Conservation (phyloP, 2,113 vertebrate species). For the Azemiops feae region DNA sequence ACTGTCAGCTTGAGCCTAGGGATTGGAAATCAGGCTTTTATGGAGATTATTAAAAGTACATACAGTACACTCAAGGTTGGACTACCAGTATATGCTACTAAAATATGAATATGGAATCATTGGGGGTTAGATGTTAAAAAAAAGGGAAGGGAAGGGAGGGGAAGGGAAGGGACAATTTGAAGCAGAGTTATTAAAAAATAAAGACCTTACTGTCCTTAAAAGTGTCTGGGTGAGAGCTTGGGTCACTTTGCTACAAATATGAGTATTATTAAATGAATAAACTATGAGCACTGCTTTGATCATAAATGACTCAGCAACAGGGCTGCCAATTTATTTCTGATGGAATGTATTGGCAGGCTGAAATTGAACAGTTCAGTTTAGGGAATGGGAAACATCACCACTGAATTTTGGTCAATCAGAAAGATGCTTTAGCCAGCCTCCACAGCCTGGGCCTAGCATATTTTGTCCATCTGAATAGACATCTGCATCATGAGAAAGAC, state of each 20-base stretch:
- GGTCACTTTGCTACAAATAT: not conserved
- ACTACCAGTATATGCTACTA: constrained; percentile 69
- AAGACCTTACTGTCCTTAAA: constrained; percentile 53
- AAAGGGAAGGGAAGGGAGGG: not conserved
- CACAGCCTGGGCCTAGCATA: not conserved
- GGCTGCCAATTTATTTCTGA: not conserved
- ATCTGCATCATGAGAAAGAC: not conserved
- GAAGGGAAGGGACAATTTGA: not conserved
- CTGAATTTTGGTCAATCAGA: not conserved
- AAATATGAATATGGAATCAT: constrained; percentile 66
- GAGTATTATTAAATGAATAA: not conserved
- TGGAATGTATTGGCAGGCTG: not conserved
- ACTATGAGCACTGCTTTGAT: not conserved
- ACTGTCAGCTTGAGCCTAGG: constrained; percentile 97
- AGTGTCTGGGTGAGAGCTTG: constrained; percentile 10
- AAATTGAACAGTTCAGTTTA: not conserved
- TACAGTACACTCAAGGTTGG: constrained; percentile 78
- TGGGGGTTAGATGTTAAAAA: constrained; percentile 56
- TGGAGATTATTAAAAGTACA: constrained; percentile 94
- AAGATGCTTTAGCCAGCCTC: not conserved
- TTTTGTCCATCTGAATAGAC: not conserved
- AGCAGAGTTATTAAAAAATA: constrained; percentile 31
- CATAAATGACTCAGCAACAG: constrained; percentile 4
- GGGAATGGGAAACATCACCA: not conserved
- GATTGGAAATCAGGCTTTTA: constrained; percentile 98